Percentiles rank a stretch among this genome's conserved stretches.
Evolutionary conservation across 23 tunicate genomes (phyloP).

Genomic region (Aplidium turbinatum): DNA sequence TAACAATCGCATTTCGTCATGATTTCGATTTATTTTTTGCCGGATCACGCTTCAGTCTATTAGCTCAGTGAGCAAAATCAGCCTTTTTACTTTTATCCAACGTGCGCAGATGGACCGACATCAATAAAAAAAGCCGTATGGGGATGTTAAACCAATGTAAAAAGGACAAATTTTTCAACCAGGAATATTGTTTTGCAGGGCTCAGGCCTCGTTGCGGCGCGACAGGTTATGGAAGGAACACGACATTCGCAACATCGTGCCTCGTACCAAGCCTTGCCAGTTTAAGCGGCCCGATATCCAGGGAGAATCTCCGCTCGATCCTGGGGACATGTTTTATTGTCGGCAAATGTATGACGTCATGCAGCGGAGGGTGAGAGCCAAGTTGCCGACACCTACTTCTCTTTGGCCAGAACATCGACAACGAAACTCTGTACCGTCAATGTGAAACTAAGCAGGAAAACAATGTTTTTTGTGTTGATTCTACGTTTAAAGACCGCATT

Average conservation of each 20-base stretch:
- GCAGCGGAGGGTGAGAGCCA: constrained; percentile 44
- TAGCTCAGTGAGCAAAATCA: too few species aligned
- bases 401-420: constrained; percentile 35
- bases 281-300: constrained; percentile 15
- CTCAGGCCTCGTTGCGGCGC: constrained; percentile 31
- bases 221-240: constrained; percentile 30
- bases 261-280: constrained; percentile 18
- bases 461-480: background rate
- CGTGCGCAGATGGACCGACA: too few species aligned
- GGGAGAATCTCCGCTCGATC: constrained; percentile 46
- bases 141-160: too few species aligned
- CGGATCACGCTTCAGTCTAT: too few species aligned
- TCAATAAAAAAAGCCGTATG: too few species aligned
- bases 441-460: background rate
- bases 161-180: too few species aligned
- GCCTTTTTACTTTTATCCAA: too few species aligned
- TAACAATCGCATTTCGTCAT: too few species aligned
- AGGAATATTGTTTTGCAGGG: too few species aligned
- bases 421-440: constrained; percentile 4
- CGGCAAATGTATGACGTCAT: constrained; percentile 66
- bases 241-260: constrained; percentile 49
- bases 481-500: background rate
- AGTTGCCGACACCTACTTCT: constrained; percentile 53
- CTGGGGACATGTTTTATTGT: constrained; percentile 49
- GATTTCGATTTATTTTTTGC: too few species aligned